These are phyloP conservation scores for Ectobius pallidus DNA, from an alignment of 2,888 invertebrate species.

Conservation along the genomic window DNA sequence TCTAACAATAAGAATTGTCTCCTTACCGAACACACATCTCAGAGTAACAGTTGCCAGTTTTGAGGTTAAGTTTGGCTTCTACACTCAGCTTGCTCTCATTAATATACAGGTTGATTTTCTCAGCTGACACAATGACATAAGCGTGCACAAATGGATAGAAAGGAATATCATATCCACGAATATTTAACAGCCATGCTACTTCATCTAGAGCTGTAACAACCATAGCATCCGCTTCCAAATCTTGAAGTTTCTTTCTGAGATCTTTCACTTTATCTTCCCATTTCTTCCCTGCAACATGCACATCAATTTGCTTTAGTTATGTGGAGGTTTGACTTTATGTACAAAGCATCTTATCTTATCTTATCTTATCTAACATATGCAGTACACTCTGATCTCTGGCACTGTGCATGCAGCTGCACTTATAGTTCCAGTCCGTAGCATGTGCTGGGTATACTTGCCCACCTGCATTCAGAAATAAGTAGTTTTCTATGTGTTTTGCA, in stretches of 20 bases:
- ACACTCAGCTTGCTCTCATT: constrained; percentile 64
- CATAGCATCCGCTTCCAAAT: constrained; percentile 74
- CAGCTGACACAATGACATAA: constrained; percentile 59
- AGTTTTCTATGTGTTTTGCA: too few relatives aligned
- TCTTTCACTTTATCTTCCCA: constrained; percentile 79
- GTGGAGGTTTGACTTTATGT: too few relatives aligned
- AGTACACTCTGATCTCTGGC: too few relatives aligned
- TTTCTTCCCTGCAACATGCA: constrained; percentile 64
- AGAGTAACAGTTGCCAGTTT: constrained; percentile 62
- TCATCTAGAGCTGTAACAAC: constrained; percentile 87
- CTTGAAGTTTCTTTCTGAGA: constrained; percentile 67
- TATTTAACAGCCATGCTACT: constrained; percentile 86
- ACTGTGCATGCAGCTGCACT: too few relatives aligned
- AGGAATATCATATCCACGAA: constrained; percentile 84
- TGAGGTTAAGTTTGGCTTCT: constrained; percentile 56
- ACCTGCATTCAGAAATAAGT: too few relatives aligned
- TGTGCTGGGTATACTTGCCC: too few relatives aligned
- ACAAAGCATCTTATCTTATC: too few relatives aligned
- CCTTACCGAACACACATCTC: constrained; percentile 31
- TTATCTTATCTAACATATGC: too few relatives aligned
- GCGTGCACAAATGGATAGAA: constrained; percentile 81
- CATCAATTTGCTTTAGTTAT: too few relatives aligned
- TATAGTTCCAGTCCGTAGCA: too few relatives aligned
- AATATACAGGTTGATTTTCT: constrained; percentile 62
- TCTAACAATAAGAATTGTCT: background rate